Evolutionary conservation across 1,140 invertebrate genomes (phyloP).

Genomic region (Berghia stephanieae): DNA sequence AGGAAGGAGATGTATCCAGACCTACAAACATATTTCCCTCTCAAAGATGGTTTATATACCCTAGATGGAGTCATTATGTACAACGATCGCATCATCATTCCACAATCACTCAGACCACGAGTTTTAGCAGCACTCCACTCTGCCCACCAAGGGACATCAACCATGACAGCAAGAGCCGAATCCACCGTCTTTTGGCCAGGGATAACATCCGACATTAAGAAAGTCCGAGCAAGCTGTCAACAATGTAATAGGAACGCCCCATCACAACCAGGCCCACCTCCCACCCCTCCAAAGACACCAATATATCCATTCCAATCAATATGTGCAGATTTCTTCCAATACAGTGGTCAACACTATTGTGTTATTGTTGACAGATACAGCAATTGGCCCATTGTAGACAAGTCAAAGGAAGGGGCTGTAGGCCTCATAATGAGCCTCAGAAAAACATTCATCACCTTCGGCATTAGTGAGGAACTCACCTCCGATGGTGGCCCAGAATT

Average conservation of each 20-base stretch:
- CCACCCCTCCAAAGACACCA: conserved; percentile 22
- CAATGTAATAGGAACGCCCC: conserved; percentile 37
- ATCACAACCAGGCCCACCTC: conserved; percentile 37
- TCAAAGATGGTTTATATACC: conserved; percentile 24
- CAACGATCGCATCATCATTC: conserved; percentile 36
- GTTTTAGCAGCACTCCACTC: conserved; percentile 34
- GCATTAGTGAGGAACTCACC: conserved; percentile 36
- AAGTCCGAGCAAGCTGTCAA: conserved; percentile 29
- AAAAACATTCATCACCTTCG: conserved; percentile 37
- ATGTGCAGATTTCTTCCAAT: conserved; percentile 32
- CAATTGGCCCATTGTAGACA: conserved; percentile 33
- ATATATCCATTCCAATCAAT: conserved; percentile 41
- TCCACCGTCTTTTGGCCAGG: conserved; percentile 25
- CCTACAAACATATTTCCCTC: conserved; percentile 31
- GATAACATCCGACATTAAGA: conserved; percentile 31
- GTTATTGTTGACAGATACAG: conserved; percentile 31
- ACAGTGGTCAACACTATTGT: conserved; percentile 15
- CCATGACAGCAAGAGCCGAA: conserved; percentile 42
- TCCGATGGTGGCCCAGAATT: conserved; percentile 41
- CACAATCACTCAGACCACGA: conserved; percentile 5
- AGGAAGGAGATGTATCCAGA: conserved; percentile 12
- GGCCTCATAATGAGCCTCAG: conserved; percentile 28
- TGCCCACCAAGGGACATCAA: conserved; percentile 39
- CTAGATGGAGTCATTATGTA: conserved; percentile 37
- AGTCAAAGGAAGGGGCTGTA: conserved; percentile 25